Evolutionary conservation across 2,113 vertebrate species (phyloP).

Genomic region (Stercorarius parasiticus): DNA sequence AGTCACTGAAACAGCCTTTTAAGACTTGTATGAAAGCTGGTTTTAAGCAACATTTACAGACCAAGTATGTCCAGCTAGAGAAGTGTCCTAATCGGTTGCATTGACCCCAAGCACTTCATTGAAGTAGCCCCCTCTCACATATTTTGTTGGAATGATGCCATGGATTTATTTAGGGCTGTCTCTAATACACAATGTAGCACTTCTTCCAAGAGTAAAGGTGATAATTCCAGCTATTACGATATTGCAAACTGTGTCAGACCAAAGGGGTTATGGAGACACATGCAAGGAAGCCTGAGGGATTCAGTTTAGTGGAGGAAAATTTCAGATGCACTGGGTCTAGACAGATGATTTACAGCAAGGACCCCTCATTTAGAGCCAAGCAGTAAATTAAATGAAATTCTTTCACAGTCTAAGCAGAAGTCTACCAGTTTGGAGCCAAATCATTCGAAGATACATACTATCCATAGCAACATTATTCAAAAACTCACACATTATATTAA

Average conservation of each 20-base stretch:
- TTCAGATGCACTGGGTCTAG: background rate
- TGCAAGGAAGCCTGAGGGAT: background rate
- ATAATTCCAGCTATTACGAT: background rate
- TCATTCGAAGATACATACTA: background rate
- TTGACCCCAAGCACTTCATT: background rate
- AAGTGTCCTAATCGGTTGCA: background rate
- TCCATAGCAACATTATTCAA: background rate
- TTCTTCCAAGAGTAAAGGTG: background rate
- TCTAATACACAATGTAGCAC: background rate
- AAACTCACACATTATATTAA: background rate
- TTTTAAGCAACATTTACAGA: background rate
- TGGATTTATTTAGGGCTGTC: background rate
- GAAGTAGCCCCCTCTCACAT: fast-evolving
- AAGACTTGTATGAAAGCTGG: background rate
- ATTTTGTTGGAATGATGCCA: background rate
- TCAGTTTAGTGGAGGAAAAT: background rate
- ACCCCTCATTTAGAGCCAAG: background rate
- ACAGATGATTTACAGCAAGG: background rate
- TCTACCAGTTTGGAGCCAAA: background rate
- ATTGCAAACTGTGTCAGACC: background rate
- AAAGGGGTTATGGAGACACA: background rate
- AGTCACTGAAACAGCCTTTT: background rate
- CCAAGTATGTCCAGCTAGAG: background rate
- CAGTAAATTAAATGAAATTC: background rate
- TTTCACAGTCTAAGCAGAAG: background rate